These are phyloP conservation scores for Chlorodrepanis virens DNA, from an alignment of 2,113 vertebrate species.

Conservation along the genomic window DNA sequence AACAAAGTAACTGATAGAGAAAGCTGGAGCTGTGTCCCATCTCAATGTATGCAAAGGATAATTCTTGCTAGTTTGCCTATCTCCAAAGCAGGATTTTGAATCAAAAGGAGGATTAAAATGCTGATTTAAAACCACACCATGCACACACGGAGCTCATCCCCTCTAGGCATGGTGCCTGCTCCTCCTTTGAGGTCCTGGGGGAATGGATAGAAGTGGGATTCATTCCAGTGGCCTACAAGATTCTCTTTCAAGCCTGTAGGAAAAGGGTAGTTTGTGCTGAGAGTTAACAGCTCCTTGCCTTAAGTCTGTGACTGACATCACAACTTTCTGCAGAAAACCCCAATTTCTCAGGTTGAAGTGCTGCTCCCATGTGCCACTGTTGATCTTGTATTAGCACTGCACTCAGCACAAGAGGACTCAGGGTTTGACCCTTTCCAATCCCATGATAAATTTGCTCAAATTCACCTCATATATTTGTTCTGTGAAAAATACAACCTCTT, in stretches of 20 bases:
- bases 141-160: background rate
- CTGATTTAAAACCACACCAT: conserved; percentile 24
- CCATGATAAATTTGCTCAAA: background rate
- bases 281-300: background rate
- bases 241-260: background rate
- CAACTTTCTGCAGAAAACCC: background rate
- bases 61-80: background rate
- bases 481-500: background rate
- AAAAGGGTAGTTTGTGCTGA: background rate
- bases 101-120: background rate
- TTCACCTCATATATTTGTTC: background rate
- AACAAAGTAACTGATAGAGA: background rate
- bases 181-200: background rate
- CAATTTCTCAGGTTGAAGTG: background rate
- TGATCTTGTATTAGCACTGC: background rate
- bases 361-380: background rate
- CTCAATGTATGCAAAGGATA: background rate
- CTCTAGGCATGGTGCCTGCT: conserved; percentile 3
- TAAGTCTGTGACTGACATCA: background rate
- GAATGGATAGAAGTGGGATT: background rate
- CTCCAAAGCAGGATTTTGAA: background rate
- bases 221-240: background rate
- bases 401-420: background rate
- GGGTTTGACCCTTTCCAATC: background rate
- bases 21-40: background rate